These are phyloP conservation scores for Atrina japonica DNA, from an alignment of 2,888 invertebrate genomes.

Conservation along the genomic window DNA sequence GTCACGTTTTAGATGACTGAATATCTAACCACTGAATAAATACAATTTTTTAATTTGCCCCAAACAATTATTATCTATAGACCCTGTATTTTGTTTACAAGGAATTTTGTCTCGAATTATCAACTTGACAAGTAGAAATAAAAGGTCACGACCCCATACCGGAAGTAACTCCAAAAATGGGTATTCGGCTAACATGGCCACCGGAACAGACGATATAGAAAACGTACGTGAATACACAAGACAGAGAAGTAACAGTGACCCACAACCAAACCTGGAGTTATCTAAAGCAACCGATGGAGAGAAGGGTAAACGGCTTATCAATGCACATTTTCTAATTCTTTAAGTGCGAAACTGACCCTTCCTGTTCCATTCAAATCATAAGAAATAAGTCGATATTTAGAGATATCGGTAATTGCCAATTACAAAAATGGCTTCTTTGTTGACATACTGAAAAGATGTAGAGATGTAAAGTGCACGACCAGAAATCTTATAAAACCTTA, in stretches of 20 bases:
- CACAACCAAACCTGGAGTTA: constrained; percentile 60
- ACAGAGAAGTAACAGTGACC: constrained; percentile 71
- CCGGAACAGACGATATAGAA: constrained; percentile 72
- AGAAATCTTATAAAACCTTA: no score
- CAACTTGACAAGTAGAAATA: constrained; percentile 15
- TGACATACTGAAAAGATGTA: no score
- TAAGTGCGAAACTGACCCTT: no score
- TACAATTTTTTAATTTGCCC: constrained; percentile 8
- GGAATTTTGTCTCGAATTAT: no score
- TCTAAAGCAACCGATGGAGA: constrained; percentile 47
- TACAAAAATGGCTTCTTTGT: no score
- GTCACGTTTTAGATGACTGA: constrained; percentile 5
- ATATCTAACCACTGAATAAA: neutral
- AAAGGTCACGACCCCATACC: constrained; percentile 42
- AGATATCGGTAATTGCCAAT: no score
- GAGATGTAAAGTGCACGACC: no score
- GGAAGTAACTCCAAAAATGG: constrained; percentile 60
- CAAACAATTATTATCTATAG: neutral
- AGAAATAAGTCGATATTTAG: no score
- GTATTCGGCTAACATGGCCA: constrained; percentile 67
- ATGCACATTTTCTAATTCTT: neutral
- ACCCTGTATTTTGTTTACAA: no score
- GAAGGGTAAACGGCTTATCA: constrained; percentile 45
- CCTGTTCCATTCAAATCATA: no score
- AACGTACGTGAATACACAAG: constrained; percentile 57